A percentile compares a stretch with the other conserved stretches of the same genome.
Conservation (phyloP, 2,888 invertebrate species). For the Drosophila flavopinicola region DNA sequence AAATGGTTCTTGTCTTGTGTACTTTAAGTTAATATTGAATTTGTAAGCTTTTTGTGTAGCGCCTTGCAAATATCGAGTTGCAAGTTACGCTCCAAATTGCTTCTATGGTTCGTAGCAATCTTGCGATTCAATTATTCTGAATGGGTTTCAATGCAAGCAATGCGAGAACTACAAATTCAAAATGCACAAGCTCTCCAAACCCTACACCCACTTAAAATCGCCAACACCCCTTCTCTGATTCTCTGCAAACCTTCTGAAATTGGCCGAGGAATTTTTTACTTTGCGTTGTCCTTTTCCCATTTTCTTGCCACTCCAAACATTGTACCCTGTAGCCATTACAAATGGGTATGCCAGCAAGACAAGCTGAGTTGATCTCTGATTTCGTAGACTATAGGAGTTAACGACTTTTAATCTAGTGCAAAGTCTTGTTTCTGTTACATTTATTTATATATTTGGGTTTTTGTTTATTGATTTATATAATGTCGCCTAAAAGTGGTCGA, state of each 20-base stretch:
- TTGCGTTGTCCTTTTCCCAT: slow-evolving; percentile 17
- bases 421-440: too few species aligned
- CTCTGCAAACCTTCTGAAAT: slow-evolving; percentile 41
- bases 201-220: background rate
- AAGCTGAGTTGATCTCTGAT: too few species aligned
- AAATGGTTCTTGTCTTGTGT: too few species aligned
- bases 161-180: slow-evolving; percentile 52
- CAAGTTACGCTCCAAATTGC: slow-evolving; percentile 32
- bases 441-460: too few species aligned
- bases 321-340: slow-evolving; percentile 5
- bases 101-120: slow-evolving; percentile 73
- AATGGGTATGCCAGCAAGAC: background rate
- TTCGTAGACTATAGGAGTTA: too few species aligned
- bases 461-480: too few species aligned
- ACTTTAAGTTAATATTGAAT: slow-evolving; percentile 1
- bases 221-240: background rate
- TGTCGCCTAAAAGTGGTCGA: too few species aligned
- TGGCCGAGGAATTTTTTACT: slow-evolving; percentile 56
- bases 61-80: too few species aligned
- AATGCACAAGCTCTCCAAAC: slow-evolving; percentile 60
- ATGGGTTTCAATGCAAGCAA: slow-evolving; percentile 44
- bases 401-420: too few species aligned
- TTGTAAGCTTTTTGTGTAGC: too few species aligned
- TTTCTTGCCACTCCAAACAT: slow-evolving; percentile 24
- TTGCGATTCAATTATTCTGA: slow-evolving; percentile 80